Base-by-base conservation (phyloP, 2,888 invertebrate genomes). In the Tortrix viridana region DNA sequence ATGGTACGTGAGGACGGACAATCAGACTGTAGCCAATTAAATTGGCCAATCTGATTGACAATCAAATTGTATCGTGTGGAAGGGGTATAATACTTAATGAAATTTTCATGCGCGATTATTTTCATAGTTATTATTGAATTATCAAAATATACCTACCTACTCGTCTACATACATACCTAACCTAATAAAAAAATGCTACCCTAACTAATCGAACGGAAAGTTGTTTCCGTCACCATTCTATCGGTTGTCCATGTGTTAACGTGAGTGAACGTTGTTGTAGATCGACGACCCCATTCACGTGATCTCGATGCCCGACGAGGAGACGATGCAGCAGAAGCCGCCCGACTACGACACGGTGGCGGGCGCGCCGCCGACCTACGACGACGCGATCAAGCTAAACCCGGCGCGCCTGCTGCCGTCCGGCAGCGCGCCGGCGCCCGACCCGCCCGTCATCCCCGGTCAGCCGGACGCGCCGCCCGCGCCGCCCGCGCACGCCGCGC, bases 271-370 rank as follows among this genome's bases (percentile, higher is more conserved):
- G 44, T 66, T 60, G 65, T 93, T 91, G 9, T 92, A 95, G 94
- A 94, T 93, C 74, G 94, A 94, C 81, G 94, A 94, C 81, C 94
- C 94, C 43, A 94, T 95, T 72, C 95, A 95, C 82, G 94, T 95
- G 66, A 95, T 95, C 70, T 93, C 94, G 69, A 93, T 94, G 83
- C 93, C 93, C 68, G 92, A 93, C 68, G 92, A 92, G 71, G 92
- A 91, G 76, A 92, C 92, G 65, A 92, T 93, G 82, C 92, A 94
- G 74, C 94, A 94, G 76, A 95, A 95, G 80, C 95, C 95, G 38
- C 95, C 95, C 2, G 95, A 95, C 80, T 95, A 95, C 84, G 95
- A 95, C 76, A 93, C 94, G 6, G 95, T 95, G 57, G 94, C 94
- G 7, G 94, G 94, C 43, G 94, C 94, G 63, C 95, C 95, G 66